phyloP scores from a whole-genome alignment of 2,888 invertebrate genomes.

The Plagiodera versicolora region DNA sequence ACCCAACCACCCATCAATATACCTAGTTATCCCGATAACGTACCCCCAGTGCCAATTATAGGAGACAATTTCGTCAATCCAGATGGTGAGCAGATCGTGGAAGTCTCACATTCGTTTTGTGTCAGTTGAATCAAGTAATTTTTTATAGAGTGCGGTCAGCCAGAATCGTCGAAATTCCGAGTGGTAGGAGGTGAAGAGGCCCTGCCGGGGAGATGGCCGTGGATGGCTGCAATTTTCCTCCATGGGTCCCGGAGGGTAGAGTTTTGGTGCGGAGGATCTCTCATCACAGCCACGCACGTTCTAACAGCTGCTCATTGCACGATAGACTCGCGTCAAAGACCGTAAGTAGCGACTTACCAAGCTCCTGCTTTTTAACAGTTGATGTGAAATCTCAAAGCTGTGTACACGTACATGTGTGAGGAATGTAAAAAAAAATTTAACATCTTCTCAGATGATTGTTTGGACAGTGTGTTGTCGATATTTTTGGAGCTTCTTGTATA shows the following conservation, averaged over 20 bases:
- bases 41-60: conserved; percentile 16
- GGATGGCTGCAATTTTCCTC: conserved; percentile 94
- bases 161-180: conserved; percentile 80
- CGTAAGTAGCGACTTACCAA: no score
- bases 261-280: conserved; percentile 92
- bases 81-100: conserved; percentile 53
- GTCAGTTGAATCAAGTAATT: background rate
- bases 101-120: background rate
- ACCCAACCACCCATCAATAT: conserved; percentile 27
- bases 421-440: no score
- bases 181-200: conserved; percentile 90
- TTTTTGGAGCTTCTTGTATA: no score
- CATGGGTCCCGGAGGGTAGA: conserved; percentile 83
- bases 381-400: no score
- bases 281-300: conserved; percentile 78
- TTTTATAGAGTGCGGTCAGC: conserved; percentile 75
- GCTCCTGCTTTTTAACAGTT: no score
- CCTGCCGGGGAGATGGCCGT: conserved; percentile 88
- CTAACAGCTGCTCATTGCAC: conserved; percentile 94
- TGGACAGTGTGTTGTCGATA: no score
- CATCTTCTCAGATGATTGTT: no score
- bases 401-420: no score
- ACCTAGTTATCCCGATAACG: conserved; percentile 17
- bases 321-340: conserved; percentile 82
- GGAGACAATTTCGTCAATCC: conserved; percentile 57